Evolutionary conservation across 2,113 vertebrate genomes (phyloP).

Genomic region (Arothron firmamentum): DNA sequence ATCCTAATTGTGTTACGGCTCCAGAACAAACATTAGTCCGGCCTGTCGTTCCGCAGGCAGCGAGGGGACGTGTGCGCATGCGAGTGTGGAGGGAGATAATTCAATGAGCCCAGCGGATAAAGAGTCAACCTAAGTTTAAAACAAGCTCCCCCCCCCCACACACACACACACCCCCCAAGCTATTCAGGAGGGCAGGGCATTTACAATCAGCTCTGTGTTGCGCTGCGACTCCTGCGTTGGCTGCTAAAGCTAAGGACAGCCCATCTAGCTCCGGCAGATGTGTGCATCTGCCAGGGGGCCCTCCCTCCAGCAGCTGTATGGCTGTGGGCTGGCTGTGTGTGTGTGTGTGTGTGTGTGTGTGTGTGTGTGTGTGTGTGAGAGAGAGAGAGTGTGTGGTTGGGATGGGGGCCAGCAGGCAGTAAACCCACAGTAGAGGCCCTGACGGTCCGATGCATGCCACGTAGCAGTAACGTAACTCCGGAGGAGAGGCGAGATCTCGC

Average conservation of each 20-base stretch:
- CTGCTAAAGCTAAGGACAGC: conserved; percentile 24
- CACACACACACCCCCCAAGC: conserved; percentile 11
- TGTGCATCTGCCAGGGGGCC: conserved; percentile 56
- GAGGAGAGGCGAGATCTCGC: conserved; percentile 14
- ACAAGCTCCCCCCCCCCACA: conserved; percentile 11
- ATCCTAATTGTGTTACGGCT: conserved; percentile 75
- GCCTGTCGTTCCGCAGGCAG: conserved; percentile 58
- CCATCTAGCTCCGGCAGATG: conserved; percentile 54
- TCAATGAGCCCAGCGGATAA: conserved; percentile 50
- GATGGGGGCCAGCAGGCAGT: conserved; percentile 64
- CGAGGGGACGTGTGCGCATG: conserved; percentile 16
- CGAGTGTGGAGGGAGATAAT: conserved; percentile 32
- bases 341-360: conserved; percentile 11
- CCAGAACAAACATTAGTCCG: conserved; percentile 72
- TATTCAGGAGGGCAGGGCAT: conserved; percentile 12
- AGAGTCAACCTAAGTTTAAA: conserved; percentile 29
- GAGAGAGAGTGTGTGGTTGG: conserved; percentile 45
- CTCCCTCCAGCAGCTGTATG: conserved; percentile 59
- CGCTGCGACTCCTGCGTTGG: conserved; percentile 21
- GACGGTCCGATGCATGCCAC: conserved; percentile 60
- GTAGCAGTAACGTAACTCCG: conserved; percentile 47
- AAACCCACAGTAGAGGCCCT: conserved; percentile 65
- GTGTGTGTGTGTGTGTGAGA: conserved; percentile 32
- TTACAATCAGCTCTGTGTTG: conserved; percentile 43
- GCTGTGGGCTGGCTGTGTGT: conserved; percentile 41